phyloP scores from a whole-genome alignment of 2,888 invertebrate genomes.

The Schizotus pectinicornis region DNA sequence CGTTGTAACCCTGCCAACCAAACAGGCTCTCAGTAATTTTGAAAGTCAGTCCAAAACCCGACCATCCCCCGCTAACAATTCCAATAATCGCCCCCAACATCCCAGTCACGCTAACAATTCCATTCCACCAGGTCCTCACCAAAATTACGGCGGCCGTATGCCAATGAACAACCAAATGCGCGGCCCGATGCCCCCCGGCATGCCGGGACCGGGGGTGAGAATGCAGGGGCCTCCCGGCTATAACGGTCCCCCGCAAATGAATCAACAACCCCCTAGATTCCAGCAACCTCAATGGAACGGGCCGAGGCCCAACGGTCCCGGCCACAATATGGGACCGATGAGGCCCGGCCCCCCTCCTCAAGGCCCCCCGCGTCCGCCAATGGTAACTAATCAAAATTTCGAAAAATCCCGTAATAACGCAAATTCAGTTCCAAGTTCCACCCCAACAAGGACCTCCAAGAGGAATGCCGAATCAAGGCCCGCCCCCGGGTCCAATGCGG shows the following conservation, averaged over 20 bases:
- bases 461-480: slow-evolving; percentile 67
- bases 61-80: slow-evolving; percentile 77
- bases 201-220: slow-evolving; percentile 62
- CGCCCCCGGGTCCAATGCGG: slow-evolving; percentile 66
- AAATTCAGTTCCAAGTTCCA: slow-evolving; percentile 61
- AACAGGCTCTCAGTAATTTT: slow-evolving; percentile 85
- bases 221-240: slow-evolving; percentile 67
- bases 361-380: slow-evolving; percentile 65
- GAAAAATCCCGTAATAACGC: too few relatives aligned
- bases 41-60: slow-evolving; percentile 92
- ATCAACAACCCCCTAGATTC: slow-evolving; percentile 34
- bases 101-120: slow-evolving; percentile 66
- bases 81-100: slow-evolving; percentile 65
- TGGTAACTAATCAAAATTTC: slow-evolving; percentile 57
- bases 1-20: slow-evolving; percentile 93
- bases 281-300: slow-evolving; percentile 64
- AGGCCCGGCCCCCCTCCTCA: slow-evolving; percentile 66
- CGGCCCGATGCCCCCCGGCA: slow-evolving; percentile 59
- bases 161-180: slow-evolving; percentile 59
- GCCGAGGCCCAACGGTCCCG: slow-evolving; percentile 63
- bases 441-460: slow-evolving; percentile 66
- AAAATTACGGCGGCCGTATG: slow-evolving; percentile 63
- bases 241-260: slow-evolving; percentile 64
- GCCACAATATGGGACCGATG: slow-evolving; percentile 56
- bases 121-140: slow-evolving; percentile 63